Evolutionary conservation across 2,888 invertebrate genomes (phyloP), one percentile per base, ranked within the genome.

Genomic region (Panopea generosa): DNA sequence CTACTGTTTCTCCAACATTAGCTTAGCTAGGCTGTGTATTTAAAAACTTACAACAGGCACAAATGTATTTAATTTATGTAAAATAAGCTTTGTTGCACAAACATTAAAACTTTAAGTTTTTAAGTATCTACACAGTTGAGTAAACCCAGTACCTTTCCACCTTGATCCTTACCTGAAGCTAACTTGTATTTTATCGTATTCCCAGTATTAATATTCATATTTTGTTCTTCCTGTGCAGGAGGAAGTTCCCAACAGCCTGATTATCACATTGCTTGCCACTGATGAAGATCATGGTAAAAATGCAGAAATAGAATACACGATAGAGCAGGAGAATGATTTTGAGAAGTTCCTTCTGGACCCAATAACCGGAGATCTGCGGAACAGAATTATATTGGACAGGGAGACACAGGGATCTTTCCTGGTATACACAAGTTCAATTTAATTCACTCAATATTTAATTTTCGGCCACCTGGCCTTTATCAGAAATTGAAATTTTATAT

Each of bases 221-320:
- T 18, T 47, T 47, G n/a, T 47, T 4, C 47, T 16, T 11, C 40
- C 40, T n/a, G 20, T 16, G 29, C 40, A 91, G 91, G 87, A 88
- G 76, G 73, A 84, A 56, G 79, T 81, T 1, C 59, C 68, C 0
- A 88, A 88, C 3, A 73, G 83, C 0, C 53, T 56, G n/a, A 85
- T 91, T 6, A 83, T 86, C 27, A 63, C 71, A 91, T 96, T 98
- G 1, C 94, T 94, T 2, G 97, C 97, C 0, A 94, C 93, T 0
- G 97, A 97, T 91, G 95, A 95, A 0, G 97, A 97, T 87, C 95
- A 96, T 56, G 98, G 98, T 0, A 94, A 95, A 16, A 98, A 98
- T 93, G 98, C 97, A 0, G 95, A 96, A n/a, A 96, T 98, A 7
- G 94, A 96, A 22, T 98, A 97, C 93, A 95, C 96, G 63, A 94